Conservation (phyloP, 2,113 vertebrate species). For the rat (Rattus norvegicus) region DNA sequence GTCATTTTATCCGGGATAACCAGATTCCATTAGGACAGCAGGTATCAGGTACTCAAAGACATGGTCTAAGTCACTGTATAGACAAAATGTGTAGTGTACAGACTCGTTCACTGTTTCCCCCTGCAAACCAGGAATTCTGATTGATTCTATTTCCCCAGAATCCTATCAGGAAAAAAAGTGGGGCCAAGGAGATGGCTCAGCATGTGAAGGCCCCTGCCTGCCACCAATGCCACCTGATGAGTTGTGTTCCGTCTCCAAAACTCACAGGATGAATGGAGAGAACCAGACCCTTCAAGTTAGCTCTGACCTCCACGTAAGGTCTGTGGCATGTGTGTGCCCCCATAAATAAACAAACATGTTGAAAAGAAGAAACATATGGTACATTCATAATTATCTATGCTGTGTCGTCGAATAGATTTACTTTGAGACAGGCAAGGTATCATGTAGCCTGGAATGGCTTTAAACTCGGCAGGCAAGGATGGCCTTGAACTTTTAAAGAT, state of each 20-base stretch:
- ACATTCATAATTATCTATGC: not conserved
- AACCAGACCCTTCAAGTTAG: not conserved
- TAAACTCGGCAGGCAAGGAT: not conserved
- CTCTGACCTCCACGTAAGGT: not conserved
- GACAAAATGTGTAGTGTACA: not conserved
- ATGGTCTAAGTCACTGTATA: not conserved
- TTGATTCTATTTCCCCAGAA: not conserved
- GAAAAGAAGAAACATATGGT: not conserved
- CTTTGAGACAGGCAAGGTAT: not conserved
- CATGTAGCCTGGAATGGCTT: not conserved
- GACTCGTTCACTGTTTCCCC: not conserved
- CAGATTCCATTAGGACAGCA: conserved; percentile 11
- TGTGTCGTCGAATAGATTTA: not conserved
- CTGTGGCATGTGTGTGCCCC: not conserved
- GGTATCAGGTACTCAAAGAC: not conserved
- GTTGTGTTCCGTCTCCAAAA: not conserved
- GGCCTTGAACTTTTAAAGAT: not conserved
- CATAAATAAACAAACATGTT: not conserved
- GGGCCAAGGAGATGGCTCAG: no score
- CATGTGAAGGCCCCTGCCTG: not conserved
- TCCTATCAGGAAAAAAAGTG: not conserved
- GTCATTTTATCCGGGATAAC: not conserved
- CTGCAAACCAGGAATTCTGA: not conserved
- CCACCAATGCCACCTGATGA: not conserved
- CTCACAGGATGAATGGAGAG: not conserved